Evolutionary conservation across 2,797 vertebrate genomes (phyloP).

Genomic region (Halcyon badia): DNA sequence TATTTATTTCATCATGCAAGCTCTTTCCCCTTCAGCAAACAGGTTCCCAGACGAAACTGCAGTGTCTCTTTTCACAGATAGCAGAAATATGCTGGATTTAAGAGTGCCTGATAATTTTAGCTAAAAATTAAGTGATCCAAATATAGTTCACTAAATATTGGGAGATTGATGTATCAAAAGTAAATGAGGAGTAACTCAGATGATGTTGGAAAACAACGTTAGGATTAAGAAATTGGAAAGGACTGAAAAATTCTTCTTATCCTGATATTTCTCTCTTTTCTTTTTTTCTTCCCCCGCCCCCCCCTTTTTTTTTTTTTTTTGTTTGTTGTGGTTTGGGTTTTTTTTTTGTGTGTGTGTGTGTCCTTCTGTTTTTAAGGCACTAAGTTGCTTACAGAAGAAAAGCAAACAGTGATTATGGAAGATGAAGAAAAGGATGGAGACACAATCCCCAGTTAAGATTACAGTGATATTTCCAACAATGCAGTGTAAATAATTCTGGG

Average conservation of each 20-base stretch:
- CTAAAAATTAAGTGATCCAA: neutral
- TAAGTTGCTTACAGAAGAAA: constrained; percentile 84
- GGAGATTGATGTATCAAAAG: neutral
- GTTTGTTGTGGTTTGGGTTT: no score
- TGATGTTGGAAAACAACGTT: neutral
- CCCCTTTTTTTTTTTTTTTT: neutral
- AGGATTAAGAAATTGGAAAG: neutral
- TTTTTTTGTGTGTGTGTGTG: neutral
- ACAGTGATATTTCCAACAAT: neutral
- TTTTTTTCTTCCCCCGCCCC: rapidly evolving
- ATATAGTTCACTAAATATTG: neutral
- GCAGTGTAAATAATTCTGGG: constrained; percentile 65
- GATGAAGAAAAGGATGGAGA: constrained; percentile 89
- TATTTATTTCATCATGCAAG: neutral
- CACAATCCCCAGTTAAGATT: constrained; percentile 75
- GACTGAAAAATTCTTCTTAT: neutral
- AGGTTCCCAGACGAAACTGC: neutral
- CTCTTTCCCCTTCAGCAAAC: neutral
- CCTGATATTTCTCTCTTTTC: neutral
- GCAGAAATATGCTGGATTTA: neutral
- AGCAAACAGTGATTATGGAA: constrained; percentile 85
- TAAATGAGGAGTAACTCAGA: neutral
- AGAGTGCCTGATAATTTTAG: neutral
- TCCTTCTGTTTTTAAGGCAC: constrained; percentile 81
- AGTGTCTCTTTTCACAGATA: neutral